Evolutionary conservation across 1,140 invertebrate genomes (phyloP), one percentile per base, ranked within the genome.

Genomic region (Apocrypta bakeri): DNA sequence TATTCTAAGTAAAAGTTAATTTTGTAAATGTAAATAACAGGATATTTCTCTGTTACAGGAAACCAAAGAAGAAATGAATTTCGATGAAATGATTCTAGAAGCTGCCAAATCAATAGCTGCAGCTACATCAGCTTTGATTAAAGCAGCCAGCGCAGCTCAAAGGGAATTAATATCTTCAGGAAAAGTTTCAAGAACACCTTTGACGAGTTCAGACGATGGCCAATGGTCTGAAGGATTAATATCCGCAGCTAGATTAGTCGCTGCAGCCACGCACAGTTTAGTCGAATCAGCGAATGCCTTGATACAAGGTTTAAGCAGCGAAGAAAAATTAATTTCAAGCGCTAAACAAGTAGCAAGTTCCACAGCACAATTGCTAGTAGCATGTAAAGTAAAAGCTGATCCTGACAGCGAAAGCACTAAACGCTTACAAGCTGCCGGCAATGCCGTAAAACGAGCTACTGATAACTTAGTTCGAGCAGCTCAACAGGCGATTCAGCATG

Each of bases 151-250:
- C 75, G 96, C 97, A 9, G 98, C 98, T 0, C 98, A 99, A 92
- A 93, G 97, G 81, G 98, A 99, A 90, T 93, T 99, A 0, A 98
- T 99, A 77, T 96, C 88, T 4, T 90, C 88, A 87, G 95, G 95
- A 78, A 96, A 97, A 92, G 96, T 98, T 33, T 96, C 96, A 0
- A 93, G 96, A 21, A 95, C 94, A 77, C 96, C 96, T 1, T 90
- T 95, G 25, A 96, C 95, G 21, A 96, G 95, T 40, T 97, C 97
- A 0, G 98, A 99, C 89, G 98, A 99, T 92, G 98, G 98, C 0
- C 98, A 99, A 88, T 99, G 98, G 99, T 99, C 98, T 0, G 98
- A 99, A 92, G 99, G 99, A 4, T 93, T 99, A 3, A 97, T 99
- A 48, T 99, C 98, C 0, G 99, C 98, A 0, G 98, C 99, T 1